Evolutionary conservation across 2,113 vertebrate genomes (phyloP), one percentile per base, ranked within the genome.

Genomic region (Petromus typicus): DNA sequence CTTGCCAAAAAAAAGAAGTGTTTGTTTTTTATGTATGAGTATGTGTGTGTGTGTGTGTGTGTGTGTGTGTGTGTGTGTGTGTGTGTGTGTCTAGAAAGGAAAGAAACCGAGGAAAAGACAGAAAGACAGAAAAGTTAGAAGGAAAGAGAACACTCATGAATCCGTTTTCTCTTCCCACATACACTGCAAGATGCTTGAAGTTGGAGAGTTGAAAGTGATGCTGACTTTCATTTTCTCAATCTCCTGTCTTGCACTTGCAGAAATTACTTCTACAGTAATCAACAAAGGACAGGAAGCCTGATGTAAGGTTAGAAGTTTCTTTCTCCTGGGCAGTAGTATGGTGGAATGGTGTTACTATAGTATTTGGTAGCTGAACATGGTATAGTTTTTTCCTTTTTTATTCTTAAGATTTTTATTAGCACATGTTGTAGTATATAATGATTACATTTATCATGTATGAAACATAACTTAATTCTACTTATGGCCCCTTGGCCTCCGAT

Each of bases 201-300:
- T 66, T 79, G n/a, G 16, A 90, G 57, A 86, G 57, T 37, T 94
- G 30, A 32, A 59, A 56, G 27, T 67, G 59, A 78, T 78, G 13
- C 66, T 43, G 88, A 54, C 23, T 34, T 12, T 85, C n/a, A 63
- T 81, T 96, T 84, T 73, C 66, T 43, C 20, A 64, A 0, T 82
- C 45, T 76, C n/a, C n/a, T 91, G 51, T 75, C 79, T 89, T 82
- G 5, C 45, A 73, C 16, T 69, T 43, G 25, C n/a, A 79, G 56
- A 56, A 83, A 83, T 91, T 80, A 89, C 16, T 83, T 90, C 85
- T 82, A 75, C 22, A 54, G 2, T 86, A 57, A 57, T 91, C 56
- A 76, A n/a, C 51, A 34, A 86, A 90, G 56, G 18, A 12, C 63
- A 81, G 43, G 80, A 78, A 66, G 17, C 30, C 40, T 91, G n/a